Conservation (phyloP, 1,140 invertebrate species). For the Ruditapes philippinarum region DNA sequence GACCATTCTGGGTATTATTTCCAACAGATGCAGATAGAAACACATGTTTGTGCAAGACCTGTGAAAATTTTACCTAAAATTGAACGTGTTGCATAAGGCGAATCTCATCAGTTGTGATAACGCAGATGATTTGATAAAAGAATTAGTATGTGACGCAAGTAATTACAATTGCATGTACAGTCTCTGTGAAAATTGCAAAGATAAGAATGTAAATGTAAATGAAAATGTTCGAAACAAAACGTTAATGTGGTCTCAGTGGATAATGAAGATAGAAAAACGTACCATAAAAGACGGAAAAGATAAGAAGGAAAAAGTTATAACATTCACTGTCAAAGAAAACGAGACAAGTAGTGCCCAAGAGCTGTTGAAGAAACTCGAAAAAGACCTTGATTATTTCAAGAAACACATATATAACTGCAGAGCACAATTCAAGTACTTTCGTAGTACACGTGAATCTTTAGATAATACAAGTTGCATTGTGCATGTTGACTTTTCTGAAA, state of each 20-base stretch:
- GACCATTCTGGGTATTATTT: slow-evolving; percentile 43
- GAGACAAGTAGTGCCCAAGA: neutral
- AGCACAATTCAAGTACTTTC: neutral
- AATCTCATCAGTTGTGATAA: neutral
- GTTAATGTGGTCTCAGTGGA: neutral
- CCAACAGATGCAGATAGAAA: slow-evolving; percentile 13
- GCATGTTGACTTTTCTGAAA: slow-evolving; percentile 71
- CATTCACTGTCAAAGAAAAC: slow-evolving; percentile 33
- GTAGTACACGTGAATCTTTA: neutral
- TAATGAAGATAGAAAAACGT: neutral
- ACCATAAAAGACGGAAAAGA: neutral
- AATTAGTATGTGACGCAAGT: neutral
- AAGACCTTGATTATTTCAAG: neutral
- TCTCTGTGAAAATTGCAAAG: neutral
- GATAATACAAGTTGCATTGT: slow-evolving; percentile 51
- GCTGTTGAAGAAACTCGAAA: neutral
- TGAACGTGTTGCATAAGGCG: neutral
- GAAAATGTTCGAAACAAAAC: neutral
- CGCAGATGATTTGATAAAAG: neutral
- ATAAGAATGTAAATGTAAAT: neutral
- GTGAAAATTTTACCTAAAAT: neutral
- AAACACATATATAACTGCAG: neutral
- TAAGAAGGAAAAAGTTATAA: neutral
- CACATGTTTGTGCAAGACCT: slow-evolving; percentile 33
- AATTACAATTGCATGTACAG: slow-evolving; percentile 13